These are phyloP conservation scores for Cyaniris semiargus DNA, from an alignment of 2,888 invertebrate species.

Conservation along the genomic window DNA sequence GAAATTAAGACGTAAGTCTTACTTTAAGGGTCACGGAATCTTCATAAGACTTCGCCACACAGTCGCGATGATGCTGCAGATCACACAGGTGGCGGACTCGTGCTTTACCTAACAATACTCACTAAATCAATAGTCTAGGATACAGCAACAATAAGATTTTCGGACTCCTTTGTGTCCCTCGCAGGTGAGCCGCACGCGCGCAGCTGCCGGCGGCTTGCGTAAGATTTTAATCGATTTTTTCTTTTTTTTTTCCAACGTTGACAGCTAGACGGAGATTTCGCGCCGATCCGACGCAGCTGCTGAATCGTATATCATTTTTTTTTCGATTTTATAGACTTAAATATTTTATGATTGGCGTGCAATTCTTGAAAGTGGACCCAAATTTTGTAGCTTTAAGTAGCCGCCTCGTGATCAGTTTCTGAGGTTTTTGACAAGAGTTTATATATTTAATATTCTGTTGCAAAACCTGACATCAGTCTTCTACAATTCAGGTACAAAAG, in stretches of 20 bases:
- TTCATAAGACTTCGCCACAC: not conserved
- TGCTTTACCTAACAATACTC: conserved; percentile 38
- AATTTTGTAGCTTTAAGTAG: not conserved
- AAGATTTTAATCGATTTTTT: conserved; percentile 74
- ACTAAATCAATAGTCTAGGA: conserved; percentile 65
- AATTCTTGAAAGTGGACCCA: not conserved
- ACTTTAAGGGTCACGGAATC: not conserved
- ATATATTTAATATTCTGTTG: too few relatives aligned
- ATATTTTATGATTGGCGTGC: conserved; percentile 1
- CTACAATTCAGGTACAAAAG: not conserved
- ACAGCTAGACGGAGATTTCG: conserved; percentile 72
- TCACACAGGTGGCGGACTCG: conserved; percentile 30
- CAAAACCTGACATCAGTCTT: not conserved
- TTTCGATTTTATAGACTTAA: conserved; percentile 35
- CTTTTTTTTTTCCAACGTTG: conserved; percentile 58
- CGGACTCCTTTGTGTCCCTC: conserved; percentile 68
- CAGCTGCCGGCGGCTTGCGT: conserved; percentile 75
- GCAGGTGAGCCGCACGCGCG: conserved; percentile 78
- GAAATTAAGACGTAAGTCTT: too few relatives aligned
- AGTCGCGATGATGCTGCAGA: conserved; percentile 14
- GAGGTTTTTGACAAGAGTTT: too few relatives aligned
- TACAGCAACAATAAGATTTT: conserved; percentile 58
- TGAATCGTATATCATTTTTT: conserved; percentile 39
- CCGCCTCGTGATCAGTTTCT: not conserved
- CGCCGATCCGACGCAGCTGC: conserved; percentile 65